A percentile compares a stretch with the other conserved stretches of the same genome.
Conservation (phyloP, 2,888 invertebrate genomes). For the Liposcelis brunnea region DNA sequence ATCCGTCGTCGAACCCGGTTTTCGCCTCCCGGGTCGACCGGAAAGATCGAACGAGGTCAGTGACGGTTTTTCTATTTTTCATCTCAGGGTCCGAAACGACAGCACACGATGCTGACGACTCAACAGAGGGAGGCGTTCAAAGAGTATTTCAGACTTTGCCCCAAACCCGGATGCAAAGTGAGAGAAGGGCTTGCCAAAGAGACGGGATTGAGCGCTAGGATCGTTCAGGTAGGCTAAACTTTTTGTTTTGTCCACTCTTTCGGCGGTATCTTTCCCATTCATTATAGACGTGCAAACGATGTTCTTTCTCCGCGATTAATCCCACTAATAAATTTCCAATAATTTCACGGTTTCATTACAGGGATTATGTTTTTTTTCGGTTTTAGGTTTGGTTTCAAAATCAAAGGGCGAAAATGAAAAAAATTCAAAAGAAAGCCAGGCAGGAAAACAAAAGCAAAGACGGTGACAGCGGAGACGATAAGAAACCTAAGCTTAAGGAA, state of each 20-base stretch:
- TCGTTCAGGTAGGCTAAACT: conserved; percentile 47
- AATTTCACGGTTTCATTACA: too few relatives aligned
- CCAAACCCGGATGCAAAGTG: conserved; percentile 64
- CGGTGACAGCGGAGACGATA: conserved; percentile 25
- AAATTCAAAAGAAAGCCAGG: conserved; percentile 45
- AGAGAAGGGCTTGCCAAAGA: conserved; percentile 63
- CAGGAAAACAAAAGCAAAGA: conserved; percentile 26
- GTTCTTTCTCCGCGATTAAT: too few relatives aligned
- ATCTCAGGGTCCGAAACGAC: conserved; percentile 47
- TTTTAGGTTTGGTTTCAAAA: conserved; percentile 46
- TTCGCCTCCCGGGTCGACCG: too few relatives aligned
- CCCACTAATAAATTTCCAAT: too few relatives aligned
- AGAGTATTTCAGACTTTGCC: conserved; percentile 66
- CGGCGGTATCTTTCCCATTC: too few relatives aligned
- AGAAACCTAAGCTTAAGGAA: conserved; percentile 38
- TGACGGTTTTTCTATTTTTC: neutral
- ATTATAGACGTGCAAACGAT: too few relatives aligned
- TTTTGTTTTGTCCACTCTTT: too few relatives aligned
- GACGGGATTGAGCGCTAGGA: conserved; percentile 64
- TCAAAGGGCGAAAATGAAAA: conserved; percentile 46
- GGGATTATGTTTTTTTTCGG: conserved; percentile 3
- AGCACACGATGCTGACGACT: conserved; percentile 65
- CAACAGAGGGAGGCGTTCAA: conserved; percentile 65
- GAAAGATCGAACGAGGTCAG: too few relatives aligned
- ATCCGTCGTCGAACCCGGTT: too few relatives aligned